Evolutionary conservation across 2,888 invertebrate species (phyloP).

Genomic region (Polymixis flavicincta): DNA sequence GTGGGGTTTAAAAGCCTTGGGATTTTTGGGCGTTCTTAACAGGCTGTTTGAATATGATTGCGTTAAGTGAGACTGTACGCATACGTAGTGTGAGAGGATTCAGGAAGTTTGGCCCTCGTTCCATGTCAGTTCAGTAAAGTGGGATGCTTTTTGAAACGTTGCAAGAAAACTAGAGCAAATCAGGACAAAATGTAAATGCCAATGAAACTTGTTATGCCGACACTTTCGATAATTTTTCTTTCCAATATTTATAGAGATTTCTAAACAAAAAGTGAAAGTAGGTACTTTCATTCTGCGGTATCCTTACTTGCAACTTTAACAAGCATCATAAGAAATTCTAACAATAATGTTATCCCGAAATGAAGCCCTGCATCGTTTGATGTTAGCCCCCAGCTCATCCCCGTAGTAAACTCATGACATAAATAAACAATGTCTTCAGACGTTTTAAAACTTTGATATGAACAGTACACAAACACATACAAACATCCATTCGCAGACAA

Average conservation of each 20-base stretch:
- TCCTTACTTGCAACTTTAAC: not conserved
- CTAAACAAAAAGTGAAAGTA: not conserved
- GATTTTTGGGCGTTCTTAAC: slow-evolving; percentile 51
- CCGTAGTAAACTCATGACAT: slow-evolving; percentile 56
- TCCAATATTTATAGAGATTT: not conserved
- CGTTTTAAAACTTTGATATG: slow-evolving; percentile 69
- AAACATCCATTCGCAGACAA: slow-evolving; percentile 77
- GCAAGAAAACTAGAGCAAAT: not conserved
- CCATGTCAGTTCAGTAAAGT: not conserved
- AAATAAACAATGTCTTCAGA: slow-evolving; percentile 65
- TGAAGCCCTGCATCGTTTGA: slow-evolving; percentile 37
- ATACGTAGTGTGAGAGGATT: not conserved
- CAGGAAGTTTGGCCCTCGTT: slow-evolving; percentile 1
- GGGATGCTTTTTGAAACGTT: not conserved
- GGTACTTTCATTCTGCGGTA: not conserved
- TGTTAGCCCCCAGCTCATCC: slow-evolving; percentile 45
- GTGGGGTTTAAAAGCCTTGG: slow-evolving; percentile 63
- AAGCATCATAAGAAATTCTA: slow-evolving; percentile 28
- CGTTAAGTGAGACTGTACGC: slow-evolving; percentile 6
- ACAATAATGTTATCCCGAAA: slow-evolving; percentile 36
- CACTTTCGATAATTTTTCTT: not conserved
- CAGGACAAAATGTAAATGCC: not conserved
- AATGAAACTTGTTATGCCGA: not conserved
- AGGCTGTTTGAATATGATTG: slow-evolving; percentile 42
- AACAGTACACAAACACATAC: slow-evolving; percentile 55